Evolutionary conservation across 2,113 vertebrate genomes (phyloP).

Genomic region (Bubo blakistoni): DNA sequence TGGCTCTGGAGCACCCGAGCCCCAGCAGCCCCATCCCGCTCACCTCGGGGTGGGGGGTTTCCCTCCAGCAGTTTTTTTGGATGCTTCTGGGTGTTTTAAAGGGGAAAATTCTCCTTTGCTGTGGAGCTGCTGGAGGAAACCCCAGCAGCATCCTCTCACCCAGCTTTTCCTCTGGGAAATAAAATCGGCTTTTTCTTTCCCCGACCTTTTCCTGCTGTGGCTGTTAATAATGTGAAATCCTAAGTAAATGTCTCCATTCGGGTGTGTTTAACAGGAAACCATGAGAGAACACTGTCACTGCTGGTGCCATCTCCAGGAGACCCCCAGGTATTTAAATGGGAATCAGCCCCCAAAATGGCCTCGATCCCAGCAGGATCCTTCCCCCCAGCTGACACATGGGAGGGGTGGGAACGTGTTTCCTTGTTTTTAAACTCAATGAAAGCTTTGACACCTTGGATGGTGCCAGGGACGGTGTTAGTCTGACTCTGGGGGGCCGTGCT

Average conservation of each 20-base stretch:
- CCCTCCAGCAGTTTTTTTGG: neutral
- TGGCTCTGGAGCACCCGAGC: neutral
- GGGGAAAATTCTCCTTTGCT: neutral
- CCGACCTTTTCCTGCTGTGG: neutral
- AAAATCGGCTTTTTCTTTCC: neutral
- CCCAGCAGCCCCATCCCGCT: accelerated
- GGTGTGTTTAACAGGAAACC: neutral
- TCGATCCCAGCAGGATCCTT: neutral
- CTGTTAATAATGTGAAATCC: neutral
- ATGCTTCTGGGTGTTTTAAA: neutral
- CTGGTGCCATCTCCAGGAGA: neutral
- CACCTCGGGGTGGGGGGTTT: neutral
- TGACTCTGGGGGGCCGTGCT: accelerated
- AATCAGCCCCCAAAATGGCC: neutral
- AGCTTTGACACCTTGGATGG: accelerated
- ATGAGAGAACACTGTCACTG: neutral
- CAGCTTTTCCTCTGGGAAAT: neutral
- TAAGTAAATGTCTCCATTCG: constrained; percentile 14
- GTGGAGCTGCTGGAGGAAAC: neutral
- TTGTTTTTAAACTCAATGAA: neutral
- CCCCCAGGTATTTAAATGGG: neutral
- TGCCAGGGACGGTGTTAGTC: neutral
- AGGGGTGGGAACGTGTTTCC: neutral
- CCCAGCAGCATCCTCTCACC: neutral
- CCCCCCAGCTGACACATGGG: neutral